Evolutionary conservation across 1,140 invertebrate species (phyloP).

Genomic region (Brachionus asplanchnoidis): DNA sequence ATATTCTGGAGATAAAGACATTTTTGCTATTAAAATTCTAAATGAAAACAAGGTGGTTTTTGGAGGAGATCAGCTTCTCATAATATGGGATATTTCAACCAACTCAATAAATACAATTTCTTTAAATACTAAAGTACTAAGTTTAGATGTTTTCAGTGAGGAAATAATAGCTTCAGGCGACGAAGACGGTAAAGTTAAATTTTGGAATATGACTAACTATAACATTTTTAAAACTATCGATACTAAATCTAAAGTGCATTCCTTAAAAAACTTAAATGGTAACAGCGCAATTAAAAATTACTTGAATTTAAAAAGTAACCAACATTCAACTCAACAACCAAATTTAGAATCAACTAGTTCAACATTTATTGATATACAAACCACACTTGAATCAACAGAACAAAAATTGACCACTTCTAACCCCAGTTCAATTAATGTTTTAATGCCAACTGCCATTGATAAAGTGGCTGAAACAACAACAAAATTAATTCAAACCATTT

Average conservation of each 20-base stretch:
- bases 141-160: not conserved
- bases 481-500: too few species aligned
- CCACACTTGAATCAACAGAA: too few species aligned
- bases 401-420: too few species aligned
- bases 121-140: not conserved
- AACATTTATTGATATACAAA: too few species aligned
- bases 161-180: not conserved
- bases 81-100: not conserved
- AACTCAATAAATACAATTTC: not conserved
- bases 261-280: not conserved
- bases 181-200: too few species aligned
- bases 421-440: too few species aligned
- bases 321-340: not conserved
- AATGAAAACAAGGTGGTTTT: not conserved
- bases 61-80: not conserved
- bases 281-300: not conserved
- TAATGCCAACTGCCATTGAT: too few species aligned
- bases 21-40: not conserved
- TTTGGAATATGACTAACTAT: not conserved
- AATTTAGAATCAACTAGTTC: not conserved
- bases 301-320: not conserved
- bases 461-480: too few species aligned
- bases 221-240: not conserved
- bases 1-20: too few species aligned
- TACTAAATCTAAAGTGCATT: not conserved